Evolutionary conservation across 2,888 invertebrate species (phyloP).

Genomic region (Chromoteleia sp.): DNA sequence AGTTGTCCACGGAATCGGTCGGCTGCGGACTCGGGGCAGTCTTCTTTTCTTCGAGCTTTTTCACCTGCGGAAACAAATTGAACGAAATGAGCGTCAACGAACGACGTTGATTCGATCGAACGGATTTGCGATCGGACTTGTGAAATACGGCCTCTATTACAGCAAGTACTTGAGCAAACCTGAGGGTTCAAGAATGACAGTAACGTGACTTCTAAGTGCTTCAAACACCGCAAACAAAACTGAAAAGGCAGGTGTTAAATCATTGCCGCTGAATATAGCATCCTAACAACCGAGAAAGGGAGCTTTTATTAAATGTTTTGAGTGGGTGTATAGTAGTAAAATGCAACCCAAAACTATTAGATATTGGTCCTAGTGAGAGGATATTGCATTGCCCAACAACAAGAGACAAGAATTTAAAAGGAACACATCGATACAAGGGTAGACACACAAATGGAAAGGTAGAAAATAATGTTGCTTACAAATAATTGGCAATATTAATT

Average conservation of each 20-base stretch:
- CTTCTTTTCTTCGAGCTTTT: constrained; percentile 80
- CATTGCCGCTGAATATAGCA: neutral
- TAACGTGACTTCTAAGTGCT: constrained; percentile 36
- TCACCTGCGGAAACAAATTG: constrained; percentile 78
- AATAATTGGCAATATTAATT: too few relatives aligned
- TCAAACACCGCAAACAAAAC: constrained; percentile 30
- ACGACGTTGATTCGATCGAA: neutral
- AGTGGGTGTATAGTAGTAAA: too few relatives aligned
- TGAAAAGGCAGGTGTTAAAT: constrained; percentile 23
- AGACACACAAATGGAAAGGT: too few relatives aligned
- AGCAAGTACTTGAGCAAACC: constrained; percentile 29
- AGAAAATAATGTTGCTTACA: too few relatives aligned
- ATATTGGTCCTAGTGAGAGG: neutral
- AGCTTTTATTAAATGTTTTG: too few relatives aligned
- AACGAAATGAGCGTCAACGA: constrained; percentile 21
- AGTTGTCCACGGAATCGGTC: constrained; percentile 78
- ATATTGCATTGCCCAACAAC: too few relatives aligned
- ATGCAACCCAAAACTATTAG: too few relatives aligned
- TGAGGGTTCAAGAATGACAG: constrained; percentile 2
- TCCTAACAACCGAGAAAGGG: neutral
- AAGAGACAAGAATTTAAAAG: too few relatives aligned
- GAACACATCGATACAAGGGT: too few relatives aligned
- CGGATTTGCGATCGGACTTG: neutral
- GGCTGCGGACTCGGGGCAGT: constrained; percentile 70
- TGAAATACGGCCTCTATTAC: neutral